Base-by-base conservation (phyloP, 2,888 invertebrate species). In the Oscheius onirici region DNA sequence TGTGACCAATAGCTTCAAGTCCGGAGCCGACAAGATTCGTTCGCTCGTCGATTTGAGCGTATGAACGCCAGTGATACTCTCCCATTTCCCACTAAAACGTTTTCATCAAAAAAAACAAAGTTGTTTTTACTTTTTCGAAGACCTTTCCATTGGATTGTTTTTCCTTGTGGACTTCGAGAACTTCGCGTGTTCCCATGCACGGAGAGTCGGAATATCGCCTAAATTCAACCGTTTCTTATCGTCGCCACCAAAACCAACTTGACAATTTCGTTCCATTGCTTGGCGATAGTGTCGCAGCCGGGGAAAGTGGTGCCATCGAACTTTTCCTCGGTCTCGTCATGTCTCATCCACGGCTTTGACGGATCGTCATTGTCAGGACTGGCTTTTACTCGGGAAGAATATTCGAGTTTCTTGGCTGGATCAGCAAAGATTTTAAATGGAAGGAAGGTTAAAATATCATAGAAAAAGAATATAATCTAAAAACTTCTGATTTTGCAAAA, bases 71-170 rank as follows among this genome's bases (percentile, higher is more conserved):
- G 51, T 77, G 74, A 69, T 86, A 86, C n/a, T 80, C 72, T 54
- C 86, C 86, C 72, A 86, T 80, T 43, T 80, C 77, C 75, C 84
- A 80, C 74, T 82, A 28, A 60, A 82, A 75, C 15, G 24, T n/a
- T 13, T 28, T 26, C 17, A 8, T 63, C 40, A 13, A n/a, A 51
- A 1, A 67, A n/a, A n/a, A n/a, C 11, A 22, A 17, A n/a, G n/a
- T n/a, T 20, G 15, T n/a, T 15, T 28, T 15, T 15, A 93, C 93
- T 92, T 97, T 97, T 89, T 96, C 96, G 88, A 97, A 97, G 61
- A 95, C 91, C 78, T 95, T 91, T 58, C 97, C 97, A 87, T 95
- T 95, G 1, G 94, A 92, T 88, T 97, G 97, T 15, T 92, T 90
- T 88, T 99, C 97, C 88, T 97, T 95, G 88, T 95, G 94, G 88